Base-by-base conservation (phyloP, 1,140 invertebrate species). In the Physella acuta region DNA sequence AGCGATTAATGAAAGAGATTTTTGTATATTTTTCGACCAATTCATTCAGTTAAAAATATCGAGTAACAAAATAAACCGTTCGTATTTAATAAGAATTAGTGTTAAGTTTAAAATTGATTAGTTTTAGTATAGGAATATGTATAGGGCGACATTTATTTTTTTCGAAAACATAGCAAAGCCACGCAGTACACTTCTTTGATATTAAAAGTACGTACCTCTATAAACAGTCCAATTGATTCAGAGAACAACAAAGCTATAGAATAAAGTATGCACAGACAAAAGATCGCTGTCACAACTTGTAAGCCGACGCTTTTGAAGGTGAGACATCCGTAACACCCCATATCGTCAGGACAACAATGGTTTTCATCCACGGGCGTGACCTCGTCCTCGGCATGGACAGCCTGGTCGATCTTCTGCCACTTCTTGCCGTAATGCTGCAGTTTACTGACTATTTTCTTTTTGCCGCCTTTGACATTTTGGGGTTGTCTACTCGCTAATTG, bases 201-300 rank as follows among this genome's bases (percentile, higher is more conserved):
- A n/a, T n/a, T n/a, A n/a, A n/a, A n/a, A n/a, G n/a, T n/a, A 58
- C 71, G 49, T n/a, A 72, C 75, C 70, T 84, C 81, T 8, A 84
- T 78, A 16, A 82, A 59, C 2, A 79, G 73, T 24, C 79, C 81
- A 20, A 77, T 64, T n/a, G 80, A 79, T 66, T 83, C 82, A 0
- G 78, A 75, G 36, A 81, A 68, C 28, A 84, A 56, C n/a, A 83
- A 55, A 1, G 80, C 72, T 3, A 81, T 49, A 1, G 81, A 72
- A 63, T 79, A 81, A 2, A 84, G 72, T 51, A 79, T 76, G 3
- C 78, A 71, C 17, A 83, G 53, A 71, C 79, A 82, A 60, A 82
- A 78, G 2, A 74, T 5, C 0, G 77, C 73, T 34, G 77, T 78
- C 3, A 76, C 44, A 0, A 78, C 8, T 52, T 81, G 77, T 17